Evolutionary conservation across 2,113 vertebrate species (phyloP).

Genomic region (Forbesichthys papilliferus): DNA sequence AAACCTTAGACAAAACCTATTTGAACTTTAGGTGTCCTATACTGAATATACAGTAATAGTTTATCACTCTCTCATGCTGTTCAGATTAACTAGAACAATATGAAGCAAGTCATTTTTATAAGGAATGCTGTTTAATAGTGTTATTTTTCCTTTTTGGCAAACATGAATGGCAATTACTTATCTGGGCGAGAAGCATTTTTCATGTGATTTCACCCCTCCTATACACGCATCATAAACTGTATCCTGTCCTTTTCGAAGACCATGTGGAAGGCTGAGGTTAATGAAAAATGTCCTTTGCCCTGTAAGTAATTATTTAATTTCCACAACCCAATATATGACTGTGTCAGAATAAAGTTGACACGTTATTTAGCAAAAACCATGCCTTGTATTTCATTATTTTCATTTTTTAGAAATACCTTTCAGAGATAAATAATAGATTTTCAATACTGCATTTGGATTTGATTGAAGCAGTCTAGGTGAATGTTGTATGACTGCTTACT

Average conservation of each 20-base stretch:
- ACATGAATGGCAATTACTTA: constrained; percentile 56
- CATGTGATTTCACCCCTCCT: constrained; percentile 53
- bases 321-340: constrained; percentile 29
- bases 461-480: no score
- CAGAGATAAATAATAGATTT: no score
- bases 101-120: constrained; percentile 36
- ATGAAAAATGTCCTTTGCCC: constrained; percentile 49
- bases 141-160: constrained; percentile 58
- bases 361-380: background rate
- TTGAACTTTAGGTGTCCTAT: constrained; percentile 5
- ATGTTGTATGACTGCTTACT: background rate
- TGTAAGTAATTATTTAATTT: constrained; percentile 47
- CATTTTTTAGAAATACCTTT: no score
- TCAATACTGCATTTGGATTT: no score
- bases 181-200: constrained; percentile 54
- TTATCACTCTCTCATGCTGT: constrained; percentile 32
- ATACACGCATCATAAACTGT: constrained; percentile 56
- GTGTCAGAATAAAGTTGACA: constrained; percentile 4
- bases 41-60: background rate
- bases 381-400: no score
- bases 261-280: constrained; percentile 34
- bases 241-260: constrained; percentile 43
- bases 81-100: constrained; percentile 31
- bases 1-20: constrained; percentile 39
- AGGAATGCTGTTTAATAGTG: constrained; percentile 48